Conservation (phyloP, 2,113 vertebrate genomes). For the Amphiprion percula region DNA sequence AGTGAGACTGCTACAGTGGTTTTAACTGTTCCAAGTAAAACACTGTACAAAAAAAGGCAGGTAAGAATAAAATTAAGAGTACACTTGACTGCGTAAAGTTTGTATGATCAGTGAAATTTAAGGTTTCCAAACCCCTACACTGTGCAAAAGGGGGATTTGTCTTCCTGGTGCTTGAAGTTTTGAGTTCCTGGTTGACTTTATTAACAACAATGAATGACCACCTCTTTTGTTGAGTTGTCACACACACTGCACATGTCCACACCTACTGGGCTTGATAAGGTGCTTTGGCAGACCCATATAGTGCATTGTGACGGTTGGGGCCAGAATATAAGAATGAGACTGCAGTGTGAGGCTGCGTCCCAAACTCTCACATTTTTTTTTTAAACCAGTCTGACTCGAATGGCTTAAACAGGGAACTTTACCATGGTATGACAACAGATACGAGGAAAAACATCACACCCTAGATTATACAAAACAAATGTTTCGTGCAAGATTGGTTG, state of each 20-base stretch:
- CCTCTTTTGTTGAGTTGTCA: neutral
- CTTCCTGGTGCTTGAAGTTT: slow-evolving; percentile 39
- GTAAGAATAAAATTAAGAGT: neutral
- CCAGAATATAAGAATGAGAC: neutral
- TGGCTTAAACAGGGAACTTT: no score
- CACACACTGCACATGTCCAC: neutral
- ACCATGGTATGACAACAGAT: neutral
- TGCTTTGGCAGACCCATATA: neutral
- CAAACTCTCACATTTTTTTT: neutral
- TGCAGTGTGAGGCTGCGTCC: neutral
- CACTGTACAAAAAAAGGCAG: neutral
- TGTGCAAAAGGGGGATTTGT: neutral
- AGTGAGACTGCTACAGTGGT: neutral
- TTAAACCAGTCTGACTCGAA: neutral
- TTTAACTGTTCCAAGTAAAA: slow-evolving; percentile 1
- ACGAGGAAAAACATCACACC: neutral
- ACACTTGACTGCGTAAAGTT: neutral
- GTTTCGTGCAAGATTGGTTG: slow-evolving; percentile 1
- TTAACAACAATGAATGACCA: neutral
- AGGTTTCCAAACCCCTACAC: slow-evolving; percentile 9
- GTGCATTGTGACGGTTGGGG: neutral
- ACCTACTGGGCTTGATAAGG: neutral
- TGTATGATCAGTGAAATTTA: neutral
- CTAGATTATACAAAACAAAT: slow-evolving; percentile 7
- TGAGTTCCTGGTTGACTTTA: slow-evolving; percentile 49